These are phyloP conservation scores for Micromussa lordhowensis DNA, from an alignment of 92 coral and sea anemone species.

Conservation along the genomic window DNA sequence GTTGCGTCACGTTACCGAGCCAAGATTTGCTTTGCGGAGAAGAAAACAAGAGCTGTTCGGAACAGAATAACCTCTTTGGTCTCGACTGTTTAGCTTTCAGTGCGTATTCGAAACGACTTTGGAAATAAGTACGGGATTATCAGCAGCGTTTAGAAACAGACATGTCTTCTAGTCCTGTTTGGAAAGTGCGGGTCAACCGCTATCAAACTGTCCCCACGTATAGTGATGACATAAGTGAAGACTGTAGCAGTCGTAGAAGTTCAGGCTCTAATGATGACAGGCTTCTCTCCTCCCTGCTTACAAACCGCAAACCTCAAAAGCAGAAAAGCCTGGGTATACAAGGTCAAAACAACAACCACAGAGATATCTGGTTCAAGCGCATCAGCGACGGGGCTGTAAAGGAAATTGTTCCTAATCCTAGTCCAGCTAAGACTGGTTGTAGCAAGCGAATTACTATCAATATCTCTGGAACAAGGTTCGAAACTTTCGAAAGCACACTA, in stretches of 20 bases:
- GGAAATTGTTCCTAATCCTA: background rate
- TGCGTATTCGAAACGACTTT: background rate
- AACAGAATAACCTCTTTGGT: background rate
- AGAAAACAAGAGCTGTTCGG: background rate
- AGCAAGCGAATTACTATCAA: constrained; percentile 39
- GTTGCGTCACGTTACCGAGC: background rate
- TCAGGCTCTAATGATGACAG: background rate
- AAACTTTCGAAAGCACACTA: constrained; percentile 62
- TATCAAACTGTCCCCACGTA: background rate
- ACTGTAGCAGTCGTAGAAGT: background rate
- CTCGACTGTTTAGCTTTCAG: background rate
- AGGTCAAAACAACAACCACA: background rate
- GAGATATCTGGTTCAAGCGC: background rate
- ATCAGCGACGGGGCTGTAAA: no score
- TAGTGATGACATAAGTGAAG: background rate
- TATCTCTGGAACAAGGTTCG: constrained; percentile 64
- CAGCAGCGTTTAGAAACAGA: background rate
- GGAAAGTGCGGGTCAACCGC: background rate
- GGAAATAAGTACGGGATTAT: background rate
- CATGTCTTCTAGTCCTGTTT: constrained; percentile 4
- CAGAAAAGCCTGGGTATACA: background rate
- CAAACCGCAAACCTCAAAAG: background rate
- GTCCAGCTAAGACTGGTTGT: background rate
- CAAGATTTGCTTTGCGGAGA: background rate
- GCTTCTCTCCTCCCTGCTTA: background rate